Conservation (phyloP, 2,113 vertebrate genomes). For the Cyprinodon tularosa region DNA sequence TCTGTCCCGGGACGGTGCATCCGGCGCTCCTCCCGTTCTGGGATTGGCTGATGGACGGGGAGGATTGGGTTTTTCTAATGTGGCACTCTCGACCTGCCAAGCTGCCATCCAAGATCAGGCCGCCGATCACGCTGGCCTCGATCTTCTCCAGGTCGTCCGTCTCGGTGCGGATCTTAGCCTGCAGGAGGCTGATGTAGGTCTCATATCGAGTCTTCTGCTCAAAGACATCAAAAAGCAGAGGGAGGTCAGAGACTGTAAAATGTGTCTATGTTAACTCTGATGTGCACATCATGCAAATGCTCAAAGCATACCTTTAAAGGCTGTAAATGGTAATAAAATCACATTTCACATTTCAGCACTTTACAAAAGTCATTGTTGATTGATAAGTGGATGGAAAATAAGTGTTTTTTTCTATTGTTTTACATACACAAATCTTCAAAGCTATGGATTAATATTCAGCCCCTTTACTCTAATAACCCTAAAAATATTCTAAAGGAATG, state of each 20-base stretch:
- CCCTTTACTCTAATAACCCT: not conserved
- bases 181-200: conserved; percentile 91
- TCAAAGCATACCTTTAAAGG: too few species aligned
- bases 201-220: conserved; percentile 94
- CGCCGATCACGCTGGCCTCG: conserved; percentile 86
- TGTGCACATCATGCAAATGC: too few species aligned
- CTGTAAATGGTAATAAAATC: too few species aligned
- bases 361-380: too few species aligned
- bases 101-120: conserved; percentile 56
- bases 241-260: not conserved
- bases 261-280: not conserved
- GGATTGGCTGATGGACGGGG: conserved; percentile 91
- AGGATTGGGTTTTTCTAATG: conserved; percentile 93
- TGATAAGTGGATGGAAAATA: not conserved
- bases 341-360: too few species aligned
- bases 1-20: conserved; percentile 76
- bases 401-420: not conserved
- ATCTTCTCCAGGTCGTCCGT: conserved; percentile 95
- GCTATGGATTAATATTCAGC: not conserved
- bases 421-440: not conserved
- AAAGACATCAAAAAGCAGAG: conserved; percentile 12
- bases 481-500: not conserved
- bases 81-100: conserved; percentile 82
- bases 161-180: conserved; percentile 87
- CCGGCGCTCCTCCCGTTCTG: conserved; percentile 80